Base-by-base conservation (phyloP, 2,888 invertebrate species). In the Papilio elwesi region DNA sequence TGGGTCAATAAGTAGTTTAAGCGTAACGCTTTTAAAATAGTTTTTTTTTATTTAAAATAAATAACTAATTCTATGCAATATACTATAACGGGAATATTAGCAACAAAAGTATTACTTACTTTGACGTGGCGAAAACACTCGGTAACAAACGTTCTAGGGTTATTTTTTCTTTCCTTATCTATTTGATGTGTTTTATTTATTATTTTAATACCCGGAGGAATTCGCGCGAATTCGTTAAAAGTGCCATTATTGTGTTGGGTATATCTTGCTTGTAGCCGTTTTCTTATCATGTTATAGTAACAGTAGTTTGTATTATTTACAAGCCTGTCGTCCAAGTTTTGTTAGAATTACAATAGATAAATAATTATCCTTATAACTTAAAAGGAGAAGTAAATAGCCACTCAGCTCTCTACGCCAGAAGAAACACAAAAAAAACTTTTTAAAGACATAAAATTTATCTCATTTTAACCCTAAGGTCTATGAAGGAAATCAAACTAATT, bases 151-250 rank as follows among this genome's bases (percentile, higher is more conserved):
- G 12, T 36, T 36, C 13, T 13, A 36, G 36, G 12, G 13, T 36
- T 13, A 36, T 13, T 8, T 51, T 16, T 57, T 59, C 49, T 43
- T 71, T 43, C 16, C 63, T 68, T 66, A 10, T 59, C 43, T 26
- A 10, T 65, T 70, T 38, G 43, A 64, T 38, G 51, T 63, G 52
- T 63, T 66, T 55, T 64, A 64, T 64, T 51, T 51, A 59, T 67
- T 52, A 52, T 67, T 12, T 36, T 47, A 43, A 47, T 47, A 67
- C 65, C 71, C 59, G 51, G 66, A 59, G 71, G 71, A 59, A 43
- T 57, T 71, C 59, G 59, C 57, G 13, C 57, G 66, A 66, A 70
- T 65, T 65, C 36, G 38, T 43, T 59, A 62, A 38, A 66, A 64
- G 8, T 52, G 57, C 52, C 49, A 38, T 52, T 63, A 55, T 65